Percentiles rank a stretch among this genome's conserved stretches.
phyloP scores from a whole-genome alignment of 2,888 invertebrate species.

The Leptarthrus brevirostris region DNA sequence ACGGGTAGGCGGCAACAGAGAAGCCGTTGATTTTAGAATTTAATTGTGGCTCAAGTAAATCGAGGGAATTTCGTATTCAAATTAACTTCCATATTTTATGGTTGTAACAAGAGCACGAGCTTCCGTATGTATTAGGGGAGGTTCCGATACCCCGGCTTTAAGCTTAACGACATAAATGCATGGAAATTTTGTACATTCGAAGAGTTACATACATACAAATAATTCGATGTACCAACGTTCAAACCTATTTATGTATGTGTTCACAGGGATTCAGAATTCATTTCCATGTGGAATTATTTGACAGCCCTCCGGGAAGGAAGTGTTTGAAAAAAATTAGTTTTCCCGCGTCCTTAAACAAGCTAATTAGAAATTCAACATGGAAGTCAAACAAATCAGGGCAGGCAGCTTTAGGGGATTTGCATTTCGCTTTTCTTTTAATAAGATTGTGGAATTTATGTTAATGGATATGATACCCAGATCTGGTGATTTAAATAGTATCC shows the following conservation, averaged over 20 bases:
- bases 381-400: conserved; percentile 17
- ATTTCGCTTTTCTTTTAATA: not conserved
- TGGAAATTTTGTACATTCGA: not conserved
- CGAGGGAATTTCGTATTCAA: conserved; percentile 44
- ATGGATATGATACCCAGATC: not conserved
- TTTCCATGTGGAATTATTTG: conserved; percentile 43
- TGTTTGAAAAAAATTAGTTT: not conserved
- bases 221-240: conserved; percentile 18
- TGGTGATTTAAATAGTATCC: too few species aligned
- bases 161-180: not conserved
- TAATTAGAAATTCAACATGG: conserved; percentile 41
- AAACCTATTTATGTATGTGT: too few species aligned
- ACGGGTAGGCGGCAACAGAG: not conserved
- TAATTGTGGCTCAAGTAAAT: conserved; percentile 46
- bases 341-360: not conserved
- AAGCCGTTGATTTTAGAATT: conserved; percentile 46
- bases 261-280: conserved; percentile 6
- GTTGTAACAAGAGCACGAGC: conserved; percentile 39
- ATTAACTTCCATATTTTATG: conserved; percentile 48
- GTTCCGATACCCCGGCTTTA: not conserved
- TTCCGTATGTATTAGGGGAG: conserved; percentile 9
- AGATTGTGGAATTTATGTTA: conserved; percentile 7
- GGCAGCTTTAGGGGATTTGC: not conserved
- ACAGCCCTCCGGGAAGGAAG: not conserved
- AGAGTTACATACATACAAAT: conserved; percentile 12